Conservation (phyloP, 1,140 invertebrate species). For the Aphaenogaster floridana region DNA sequence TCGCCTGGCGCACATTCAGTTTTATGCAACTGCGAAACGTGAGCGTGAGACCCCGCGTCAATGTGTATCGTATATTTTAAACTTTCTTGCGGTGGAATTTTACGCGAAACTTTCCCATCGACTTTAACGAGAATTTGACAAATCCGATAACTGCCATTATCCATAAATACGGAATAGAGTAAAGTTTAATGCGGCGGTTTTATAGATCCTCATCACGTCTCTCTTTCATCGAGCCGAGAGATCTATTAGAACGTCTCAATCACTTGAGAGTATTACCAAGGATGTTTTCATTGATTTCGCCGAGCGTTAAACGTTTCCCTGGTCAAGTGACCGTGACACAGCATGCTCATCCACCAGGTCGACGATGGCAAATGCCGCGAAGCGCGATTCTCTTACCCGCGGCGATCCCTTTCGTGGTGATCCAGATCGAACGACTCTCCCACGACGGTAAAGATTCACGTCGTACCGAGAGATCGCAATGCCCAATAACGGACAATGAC, state of each 20-base stretch:
- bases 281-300: constrained; percentile 69
- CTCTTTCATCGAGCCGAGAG: background rate
- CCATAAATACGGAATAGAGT: background rate
- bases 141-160: background rate
- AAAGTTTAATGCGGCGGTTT: background rate
- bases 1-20: constrained; percentile 9
- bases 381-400: constrained; percentile 51
- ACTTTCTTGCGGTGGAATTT: background rate
- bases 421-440: constrained; percentile 76
- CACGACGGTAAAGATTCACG: constrained; percentile 64
- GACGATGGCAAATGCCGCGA: constrained; percentile 44
- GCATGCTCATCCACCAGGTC: constrained; percentile 39
- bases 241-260: constrained; percentile 29
- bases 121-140: background rate
- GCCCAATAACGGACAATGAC: constrained; percentile 70
- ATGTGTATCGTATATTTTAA: background rate
- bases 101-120: background rate
- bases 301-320: constrained; percentile 67
- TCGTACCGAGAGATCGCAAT: constrained; percentile 61
- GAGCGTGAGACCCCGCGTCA: constrained; percentile 17
- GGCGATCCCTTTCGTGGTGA: constrained; percentile 68
- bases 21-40: constrained; percentile 46
- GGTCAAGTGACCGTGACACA: constrained; percentile 74
- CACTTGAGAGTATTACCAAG: constrained; percentile 1
- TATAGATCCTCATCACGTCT: background rate